Evolutionary conservation across 2,113 vertebrate genomes (phyloP).

Genomic region (Epinephelus cyanopodus): DNA sequence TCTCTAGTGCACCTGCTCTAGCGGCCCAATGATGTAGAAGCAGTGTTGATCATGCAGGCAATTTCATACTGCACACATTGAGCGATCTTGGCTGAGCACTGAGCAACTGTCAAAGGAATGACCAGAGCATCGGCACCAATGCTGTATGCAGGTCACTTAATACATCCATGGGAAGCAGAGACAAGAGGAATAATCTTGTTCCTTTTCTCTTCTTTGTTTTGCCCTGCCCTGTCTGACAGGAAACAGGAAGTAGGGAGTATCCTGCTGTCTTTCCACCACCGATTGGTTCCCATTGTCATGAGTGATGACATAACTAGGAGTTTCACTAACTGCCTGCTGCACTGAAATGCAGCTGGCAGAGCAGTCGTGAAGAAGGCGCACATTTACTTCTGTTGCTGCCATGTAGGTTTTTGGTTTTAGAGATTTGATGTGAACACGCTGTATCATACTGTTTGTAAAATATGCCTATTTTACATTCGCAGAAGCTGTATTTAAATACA

Average conservation of each 20-base stretch:
- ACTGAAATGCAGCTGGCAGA: slow-evolving; percentile 12
- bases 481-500: neutral
- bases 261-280: slow-evolving; percentile 60
- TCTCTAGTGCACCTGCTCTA: no score
- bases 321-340: neutral
- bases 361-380: neutral
- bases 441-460: neutral
- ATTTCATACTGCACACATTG: no score
- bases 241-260: slow-evolving; percentile 74
- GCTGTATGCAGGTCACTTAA: no score
- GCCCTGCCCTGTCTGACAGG: slow-evolving; percentile 47
- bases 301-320: slow-evolving; percentile 52
- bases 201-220: slow-evolving; percentile 13
- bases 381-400: no score
- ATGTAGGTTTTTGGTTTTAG: neutral
- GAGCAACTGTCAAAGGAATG: no score
- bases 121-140: no score
- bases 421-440: neutral
- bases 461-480: neutral
- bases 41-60: no score
- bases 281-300: slow-evolving; percentile 63
- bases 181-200: neutral
- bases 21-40: no score
- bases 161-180: neutral
- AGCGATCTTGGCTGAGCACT: no score